These are phyloP conservation scores for Capromys pilorides DNA, from an alignment of 2,797 vertebrate species.

Conservation along the genomic window DNA sequence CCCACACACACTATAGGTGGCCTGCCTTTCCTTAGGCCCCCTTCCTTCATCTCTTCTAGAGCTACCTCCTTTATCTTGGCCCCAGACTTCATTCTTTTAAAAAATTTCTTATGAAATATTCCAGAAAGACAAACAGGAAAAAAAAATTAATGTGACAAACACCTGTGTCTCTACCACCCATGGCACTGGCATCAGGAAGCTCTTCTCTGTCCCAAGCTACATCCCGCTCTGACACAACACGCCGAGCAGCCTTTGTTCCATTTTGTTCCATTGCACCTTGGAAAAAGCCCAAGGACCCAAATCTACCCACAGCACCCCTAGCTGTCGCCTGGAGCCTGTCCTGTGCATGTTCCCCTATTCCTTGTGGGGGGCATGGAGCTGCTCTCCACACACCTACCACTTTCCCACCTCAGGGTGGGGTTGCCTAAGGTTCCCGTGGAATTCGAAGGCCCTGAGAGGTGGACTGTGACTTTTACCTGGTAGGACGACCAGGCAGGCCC, in stretches of 20 bases:
- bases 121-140: slow-evolving; percentile 48
- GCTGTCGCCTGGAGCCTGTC: slow-evolving; percentile 51
- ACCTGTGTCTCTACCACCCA: slow-evolving; percentile 14
- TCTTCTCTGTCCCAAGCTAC: neutral
- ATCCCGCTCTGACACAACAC: neutral
- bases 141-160: slow-evolving; percentile 21
- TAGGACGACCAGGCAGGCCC: accelerated
- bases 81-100: slow-evolving; percentile 51
- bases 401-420: neutral
- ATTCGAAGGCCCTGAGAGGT: neutral
- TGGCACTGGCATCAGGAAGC: neutral
- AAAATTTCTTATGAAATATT: slow-evolving; percentile 47
- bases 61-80: slow-evolving; percentile 27
- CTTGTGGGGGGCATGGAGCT: neutral
- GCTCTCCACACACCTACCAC: neutral
- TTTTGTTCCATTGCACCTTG: slow-evolving; percentile 48
- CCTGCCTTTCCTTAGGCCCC: neutral
- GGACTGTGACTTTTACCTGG: neutral
- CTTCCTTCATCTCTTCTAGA: slow-evolving; percentile 7
- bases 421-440: neutral
- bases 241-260: slow-evolving; percentile 57
- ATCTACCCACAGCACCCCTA: neutral
- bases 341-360: neutral
- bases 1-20: neutral
- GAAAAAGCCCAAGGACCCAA: slow-evolving; percentile 44